Percentiles rank a stretch among this genome's conserved stretches.
phyloP scores from a whole-genome alignment of 1,140 invertebrate species.

The Teleogryllus occipitalis region DNA sequence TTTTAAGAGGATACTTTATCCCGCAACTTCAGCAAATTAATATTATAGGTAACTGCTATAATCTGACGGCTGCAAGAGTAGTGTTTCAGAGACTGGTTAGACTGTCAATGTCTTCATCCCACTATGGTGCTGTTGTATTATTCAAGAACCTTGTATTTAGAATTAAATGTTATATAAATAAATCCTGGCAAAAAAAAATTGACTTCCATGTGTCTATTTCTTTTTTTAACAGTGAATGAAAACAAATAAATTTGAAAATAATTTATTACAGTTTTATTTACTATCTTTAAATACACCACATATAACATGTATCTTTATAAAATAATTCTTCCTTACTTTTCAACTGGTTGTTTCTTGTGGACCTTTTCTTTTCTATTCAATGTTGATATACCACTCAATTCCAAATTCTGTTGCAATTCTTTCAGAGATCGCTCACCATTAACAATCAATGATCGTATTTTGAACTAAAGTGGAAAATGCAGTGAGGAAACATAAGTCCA shows the following conservation, averaged over 20 bases:
- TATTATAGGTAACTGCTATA: too few species aligned
- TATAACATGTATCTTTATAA: slow-evolving; percentile 19
- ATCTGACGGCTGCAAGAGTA: too few species aligned
- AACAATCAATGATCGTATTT: slow-evolving; percentile 60
- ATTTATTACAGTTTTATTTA: slow-evolving; percentile 12
- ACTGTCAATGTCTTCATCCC: too few species aligned
- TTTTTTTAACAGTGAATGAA: background rate
- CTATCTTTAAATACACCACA: background rate
- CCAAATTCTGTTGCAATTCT: slow-evolving; percentile 55
- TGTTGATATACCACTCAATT: slow-evolving; percentile 36
- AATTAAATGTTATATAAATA: too few species aligned
- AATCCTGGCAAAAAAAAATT: too few species aligned
- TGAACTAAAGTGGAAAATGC: slow-evolving; percentile 30
- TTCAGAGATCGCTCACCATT: slow-evolving; percentile 57
- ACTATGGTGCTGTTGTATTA: too few species aligned
- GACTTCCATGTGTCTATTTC: background rate
- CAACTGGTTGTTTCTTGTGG: background rate
- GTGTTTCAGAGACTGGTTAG: too few species aligned
- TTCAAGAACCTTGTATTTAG: too few species aligned
- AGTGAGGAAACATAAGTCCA: slow-evolving; percentile 13
- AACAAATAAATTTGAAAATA: slow-evolving; percentile 8
- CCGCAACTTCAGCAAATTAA: too few species aligned
- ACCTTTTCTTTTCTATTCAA: background rate
- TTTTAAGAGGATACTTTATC: too few species aligned
- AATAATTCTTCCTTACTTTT: slow-evolving; percentile 18